These are phyloP conservation scores for Hipposideros armiger DNA, from an alignment of 2,113 vertebrate species.

Conservation along the genomic window DNA sequence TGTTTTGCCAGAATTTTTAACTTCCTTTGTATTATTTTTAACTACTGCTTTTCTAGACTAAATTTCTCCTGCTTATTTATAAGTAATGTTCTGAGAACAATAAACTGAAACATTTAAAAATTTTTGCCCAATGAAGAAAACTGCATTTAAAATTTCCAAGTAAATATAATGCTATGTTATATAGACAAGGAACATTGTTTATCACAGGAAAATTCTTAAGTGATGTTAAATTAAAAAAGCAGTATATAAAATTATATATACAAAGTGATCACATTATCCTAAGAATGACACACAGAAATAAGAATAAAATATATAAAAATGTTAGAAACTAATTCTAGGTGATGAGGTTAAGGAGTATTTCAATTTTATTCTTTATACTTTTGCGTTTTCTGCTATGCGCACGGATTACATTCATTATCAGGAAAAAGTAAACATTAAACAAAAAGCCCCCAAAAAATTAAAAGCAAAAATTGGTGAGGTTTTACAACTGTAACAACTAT, in stretches of 20 bases:
- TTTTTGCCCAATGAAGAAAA: conserved; percentile 13
- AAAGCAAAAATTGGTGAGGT: background rate
- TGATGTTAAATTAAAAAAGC: conserved; percentile 10
- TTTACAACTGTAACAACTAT: background rate
- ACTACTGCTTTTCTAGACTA: background rate
- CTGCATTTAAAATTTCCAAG: background rate
- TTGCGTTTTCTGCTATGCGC: background rate
- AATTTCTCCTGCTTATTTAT: conserved; percentile 13
- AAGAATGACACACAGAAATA: conserved; percentile 18
- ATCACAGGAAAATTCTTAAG: background rate
- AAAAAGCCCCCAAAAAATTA: background rate
- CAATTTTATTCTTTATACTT: conserved; percentile 38
- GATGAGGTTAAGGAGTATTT: background rate
- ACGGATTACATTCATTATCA: background rate
- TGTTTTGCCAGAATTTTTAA: background rate
- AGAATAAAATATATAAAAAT: conserved; percentile 17
- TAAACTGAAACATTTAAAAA: background rate
- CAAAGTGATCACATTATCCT: conserved; percentile 2
- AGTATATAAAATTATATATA: background rate
- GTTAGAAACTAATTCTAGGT: background rate
- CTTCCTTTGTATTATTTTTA: background rate
- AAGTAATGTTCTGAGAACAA: background rate
- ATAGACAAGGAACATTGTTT: background rate
- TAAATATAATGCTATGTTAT: background rate
- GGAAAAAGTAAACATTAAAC: conserved; percentile 4